Evolutionary conservation across 2,113 vertebrate species (phyloP).

Genomic region (Rhinolophus ferrumequinum): DNA sequence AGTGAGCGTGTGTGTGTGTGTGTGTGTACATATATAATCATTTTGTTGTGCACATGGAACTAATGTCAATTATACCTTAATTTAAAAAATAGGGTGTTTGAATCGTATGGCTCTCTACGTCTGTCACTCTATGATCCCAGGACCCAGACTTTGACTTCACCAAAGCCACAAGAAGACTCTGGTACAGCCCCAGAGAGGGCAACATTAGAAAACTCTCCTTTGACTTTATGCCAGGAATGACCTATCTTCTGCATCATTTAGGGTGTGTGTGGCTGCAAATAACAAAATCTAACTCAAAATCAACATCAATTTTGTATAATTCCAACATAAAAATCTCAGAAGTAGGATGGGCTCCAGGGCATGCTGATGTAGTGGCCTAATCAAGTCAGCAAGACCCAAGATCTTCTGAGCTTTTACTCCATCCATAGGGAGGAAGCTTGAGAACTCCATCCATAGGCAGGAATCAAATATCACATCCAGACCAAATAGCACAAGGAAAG

Average conservation of each 20-base stretch:
- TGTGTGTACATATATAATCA: neutral
- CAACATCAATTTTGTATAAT: neutral
- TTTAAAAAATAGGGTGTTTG: neutral
- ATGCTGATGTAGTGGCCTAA: neutral
- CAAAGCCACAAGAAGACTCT: neutral
- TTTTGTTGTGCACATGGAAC: neutral
- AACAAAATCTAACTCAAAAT: conserved; percentile 35
- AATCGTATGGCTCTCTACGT: neutral
- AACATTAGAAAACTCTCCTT: neutral
- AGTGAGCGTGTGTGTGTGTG: too few relatives aligned
- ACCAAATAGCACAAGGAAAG: neutral
- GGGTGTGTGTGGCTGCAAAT: neutral
- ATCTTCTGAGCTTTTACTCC: neutral
- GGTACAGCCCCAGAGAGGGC: neutral
- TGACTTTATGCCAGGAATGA: neutral
- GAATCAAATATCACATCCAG: neutral
- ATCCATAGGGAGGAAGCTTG: neutral
- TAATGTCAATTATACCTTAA: neutral
- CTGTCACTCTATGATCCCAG: neutral
- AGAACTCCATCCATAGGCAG: neutral
- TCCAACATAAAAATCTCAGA: neutral
- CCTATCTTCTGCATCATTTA: neutral
- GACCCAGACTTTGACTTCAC: neutral
- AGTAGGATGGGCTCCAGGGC: neutral
- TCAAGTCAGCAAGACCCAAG: neutral